These are phyloP conservation scores for Grallaria varia DNA, from an alignment of 2,113 vertebrate species.

Conservation along the genomic window DNA sequence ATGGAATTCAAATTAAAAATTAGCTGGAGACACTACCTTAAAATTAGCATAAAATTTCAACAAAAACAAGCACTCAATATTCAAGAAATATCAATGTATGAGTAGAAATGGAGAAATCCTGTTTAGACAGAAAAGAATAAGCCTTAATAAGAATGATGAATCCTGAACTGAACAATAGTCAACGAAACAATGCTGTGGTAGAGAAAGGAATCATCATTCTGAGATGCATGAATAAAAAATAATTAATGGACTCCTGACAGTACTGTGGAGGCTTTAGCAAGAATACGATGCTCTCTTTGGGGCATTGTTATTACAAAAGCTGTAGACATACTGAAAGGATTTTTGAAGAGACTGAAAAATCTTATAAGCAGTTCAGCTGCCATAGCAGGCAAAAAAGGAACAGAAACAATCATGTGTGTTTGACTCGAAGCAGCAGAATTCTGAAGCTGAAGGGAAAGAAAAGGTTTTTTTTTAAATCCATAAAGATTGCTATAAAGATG, in stretches of 20 bases:
- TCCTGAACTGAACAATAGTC: neutral
- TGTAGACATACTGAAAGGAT: neutral
- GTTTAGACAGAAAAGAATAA: neutral
- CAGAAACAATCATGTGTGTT: neutral
- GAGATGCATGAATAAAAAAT: neutral
- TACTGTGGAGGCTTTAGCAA: neutral
- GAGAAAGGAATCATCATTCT: neutral
- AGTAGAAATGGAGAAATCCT: neutral
- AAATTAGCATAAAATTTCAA: neutral
- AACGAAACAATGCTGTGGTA: neutral
- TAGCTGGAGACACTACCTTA: neutral
- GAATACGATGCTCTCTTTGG: neutral
- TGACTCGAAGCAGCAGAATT: neutral
- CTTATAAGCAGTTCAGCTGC: neutral
- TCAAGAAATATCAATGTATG: neutral
- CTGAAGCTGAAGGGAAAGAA: neutral
- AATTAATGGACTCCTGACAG: neutral
- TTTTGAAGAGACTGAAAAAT: neutral
- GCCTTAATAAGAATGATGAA: too few relatives aligned
- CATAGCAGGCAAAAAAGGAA: neutral
- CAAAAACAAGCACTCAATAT: neutral
- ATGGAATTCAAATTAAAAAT: neutral
- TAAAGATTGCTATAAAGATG: neutral
- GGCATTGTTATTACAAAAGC: neutral
- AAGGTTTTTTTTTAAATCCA: neutral